Evolutionary conservation across 2,888 invertebrate genomes (phyloP).

Genomic region (Dioctria linearis): DNA sequence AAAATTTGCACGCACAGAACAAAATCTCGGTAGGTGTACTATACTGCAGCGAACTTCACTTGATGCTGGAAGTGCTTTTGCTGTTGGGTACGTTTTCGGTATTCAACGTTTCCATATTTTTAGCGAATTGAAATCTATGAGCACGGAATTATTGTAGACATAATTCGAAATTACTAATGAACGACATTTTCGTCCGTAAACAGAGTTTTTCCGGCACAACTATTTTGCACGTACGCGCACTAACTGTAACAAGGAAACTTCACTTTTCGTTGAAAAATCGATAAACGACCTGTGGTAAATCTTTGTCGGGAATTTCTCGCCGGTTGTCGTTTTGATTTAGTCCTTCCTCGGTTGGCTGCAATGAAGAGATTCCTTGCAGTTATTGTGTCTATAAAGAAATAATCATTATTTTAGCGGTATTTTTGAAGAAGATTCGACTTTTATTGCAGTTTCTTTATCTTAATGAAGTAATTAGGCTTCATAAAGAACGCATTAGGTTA

Average conservation of each 20-base stretch:
- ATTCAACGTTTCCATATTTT: slow-evolving; percentile 22
- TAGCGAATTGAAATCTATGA: background rate
- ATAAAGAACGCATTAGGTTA: too few relatives aligned
- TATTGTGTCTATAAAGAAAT: background rate
- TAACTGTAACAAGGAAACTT: slow-evolving; percentile 9
- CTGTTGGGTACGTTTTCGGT: background rate
- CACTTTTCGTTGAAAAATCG: slow-evolving; percentile 46
- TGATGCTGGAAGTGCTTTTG: slow-evolving; percentile 11
- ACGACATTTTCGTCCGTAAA: slow-evolving; percentile 24
- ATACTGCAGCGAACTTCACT: slow-evolving; percentile 17
- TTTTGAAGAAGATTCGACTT: background rate
- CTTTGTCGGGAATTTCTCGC: slow-evolving; percentile 26
- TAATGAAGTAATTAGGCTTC: too few relatives aligned
- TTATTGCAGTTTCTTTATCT: too few relatives aligned
- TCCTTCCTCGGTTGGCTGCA: slow-evolving; percentile 21
- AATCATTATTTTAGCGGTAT: slow-evolving; percentile 8
- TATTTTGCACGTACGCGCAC: slow-evolving; percentile 1
- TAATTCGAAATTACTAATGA: background rate
- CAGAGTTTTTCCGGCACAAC: slow-evolving; percentile 6
- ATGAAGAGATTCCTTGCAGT: slow-evolving; percentile 1
- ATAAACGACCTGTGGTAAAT: slow-evolving; percentile 52
- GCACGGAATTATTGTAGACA: background rate
- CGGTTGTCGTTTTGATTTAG: slow-evolving; percentile 11
- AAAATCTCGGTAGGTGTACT: slow-evolving; percentile 11
- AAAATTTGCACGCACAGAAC: slow-evolving; percentile 40